These are phyloP conservation scores for Patella depressa DNA, from an alignment of 2,888 invertebrate genomes.

Conservation along the genomic window DNA sequence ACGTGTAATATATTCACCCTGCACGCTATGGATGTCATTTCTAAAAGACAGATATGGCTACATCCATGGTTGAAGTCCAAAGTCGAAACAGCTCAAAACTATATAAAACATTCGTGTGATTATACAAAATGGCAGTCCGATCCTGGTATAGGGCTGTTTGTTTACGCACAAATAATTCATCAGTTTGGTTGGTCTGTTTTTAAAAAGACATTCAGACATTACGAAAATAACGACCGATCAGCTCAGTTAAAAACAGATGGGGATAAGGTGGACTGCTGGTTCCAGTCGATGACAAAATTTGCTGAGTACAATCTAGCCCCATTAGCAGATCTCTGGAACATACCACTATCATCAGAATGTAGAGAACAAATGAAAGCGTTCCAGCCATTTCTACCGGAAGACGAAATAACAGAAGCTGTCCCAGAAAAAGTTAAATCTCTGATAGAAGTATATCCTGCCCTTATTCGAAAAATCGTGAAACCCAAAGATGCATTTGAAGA, in stretches of 20 bases:
- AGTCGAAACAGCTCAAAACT: not conserved
- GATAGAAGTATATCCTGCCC: not conserved
- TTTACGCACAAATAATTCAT: not conserved
- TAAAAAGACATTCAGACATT: constrained; percentile 4
- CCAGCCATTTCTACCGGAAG: not conserved
- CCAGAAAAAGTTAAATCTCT: not conserved
- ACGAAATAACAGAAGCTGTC: not conserved
- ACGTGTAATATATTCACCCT: constrained; percentile 1
- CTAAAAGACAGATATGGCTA: not conserved
- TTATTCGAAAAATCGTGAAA: not conserved
- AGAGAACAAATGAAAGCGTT: not conserved
- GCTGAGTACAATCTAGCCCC: not conserved
- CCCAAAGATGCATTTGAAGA: not conserved
- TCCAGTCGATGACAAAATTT: not conserved
- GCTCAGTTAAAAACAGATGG: not conserved
- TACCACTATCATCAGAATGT: not conserved
- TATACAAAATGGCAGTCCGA: not conserved
- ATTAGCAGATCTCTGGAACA: constrained; percentile 1
- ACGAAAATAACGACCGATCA: not conserved
- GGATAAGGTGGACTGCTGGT: not conserved
- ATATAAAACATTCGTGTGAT: not conserved
- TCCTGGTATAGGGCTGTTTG: not conserved
- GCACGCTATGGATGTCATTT: not conserved
- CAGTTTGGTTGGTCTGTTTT: not conserved
- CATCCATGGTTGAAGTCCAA: not conserved